phyloP scores from a whole-genome alignment of 2,113 vertebrate species.

The Sphyrna mokarran region DNA sequence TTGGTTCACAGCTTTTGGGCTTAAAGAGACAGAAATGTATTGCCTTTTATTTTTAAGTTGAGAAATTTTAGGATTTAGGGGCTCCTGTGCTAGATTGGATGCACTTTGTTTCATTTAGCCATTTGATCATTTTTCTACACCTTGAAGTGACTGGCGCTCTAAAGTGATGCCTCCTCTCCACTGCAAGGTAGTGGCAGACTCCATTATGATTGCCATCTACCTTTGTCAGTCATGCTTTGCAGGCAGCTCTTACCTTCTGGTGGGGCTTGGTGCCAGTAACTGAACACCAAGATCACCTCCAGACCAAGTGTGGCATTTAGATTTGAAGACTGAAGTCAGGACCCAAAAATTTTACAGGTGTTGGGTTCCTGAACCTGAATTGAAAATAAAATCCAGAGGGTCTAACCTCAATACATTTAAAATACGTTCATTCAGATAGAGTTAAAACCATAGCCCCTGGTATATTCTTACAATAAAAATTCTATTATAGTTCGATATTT shows the following conservation, averaged over 20 bases:
- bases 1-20: not conserved
- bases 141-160: not conserved
- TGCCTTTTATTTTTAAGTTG: not conserved
- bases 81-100: not conserved
- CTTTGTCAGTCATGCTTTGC: not conserved
- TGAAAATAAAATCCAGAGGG: not conserved
- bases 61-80: not conserved
- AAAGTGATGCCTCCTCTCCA: not conserved
- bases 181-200: no score
- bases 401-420: not conserved
- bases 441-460: not conserved
- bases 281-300: not conserved
- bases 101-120: not conserved
- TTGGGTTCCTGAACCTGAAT: not conserved
- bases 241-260: not conserved
- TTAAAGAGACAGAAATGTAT: not conserved
- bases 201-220: not conserved
- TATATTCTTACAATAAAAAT: not conserved
- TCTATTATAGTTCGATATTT: not conserved
- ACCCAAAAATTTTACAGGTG: not conserved
- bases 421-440: not conserved
- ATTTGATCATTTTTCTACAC: not conserved
- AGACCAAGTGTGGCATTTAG: not conserved
- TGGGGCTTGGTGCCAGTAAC: not conserved
- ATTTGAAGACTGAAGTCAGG: not conserved